These are phyloP conservation scores for Drosophila lacicola DNA, from an alignment of 2,888 invertebrate species.

Conservation along the genomic window DNA sequence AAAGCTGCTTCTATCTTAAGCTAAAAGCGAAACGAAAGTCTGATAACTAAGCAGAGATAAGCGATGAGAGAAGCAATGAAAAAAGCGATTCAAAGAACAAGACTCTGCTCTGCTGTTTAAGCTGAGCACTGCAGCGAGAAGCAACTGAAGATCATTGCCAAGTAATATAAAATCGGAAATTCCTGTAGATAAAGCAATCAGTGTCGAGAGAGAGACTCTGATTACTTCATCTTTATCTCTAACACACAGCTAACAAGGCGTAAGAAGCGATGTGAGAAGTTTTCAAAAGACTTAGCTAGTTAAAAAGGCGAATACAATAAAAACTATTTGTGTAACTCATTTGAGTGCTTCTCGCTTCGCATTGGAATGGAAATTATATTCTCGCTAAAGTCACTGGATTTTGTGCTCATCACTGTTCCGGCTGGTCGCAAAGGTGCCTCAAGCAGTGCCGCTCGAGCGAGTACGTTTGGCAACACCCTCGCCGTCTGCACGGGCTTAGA, in stretches of 20 bases:
- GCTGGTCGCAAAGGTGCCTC: constrained; percentile 10
- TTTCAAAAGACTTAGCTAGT: background rate
- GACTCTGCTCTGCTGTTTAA: background rate
- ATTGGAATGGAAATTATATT: background rate
- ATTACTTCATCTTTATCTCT: no score
- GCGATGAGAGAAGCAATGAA: background rate
- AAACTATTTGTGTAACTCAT: background rate
- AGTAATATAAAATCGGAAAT: no score
- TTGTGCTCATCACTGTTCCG: constrained; percentile 1
- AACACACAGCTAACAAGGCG: background rate
- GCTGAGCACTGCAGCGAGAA: background rate
- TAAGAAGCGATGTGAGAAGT: background rate
- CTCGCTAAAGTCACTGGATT: no score
- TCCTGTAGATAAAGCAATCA: no score
- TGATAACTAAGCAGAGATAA: background rate
- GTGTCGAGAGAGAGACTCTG: no score
- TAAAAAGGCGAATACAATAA: background rate
- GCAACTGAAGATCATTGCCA: background rate
- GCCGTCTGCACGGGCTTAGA: constrained; percentile 4
- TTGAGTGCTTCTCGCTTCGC: background rate
- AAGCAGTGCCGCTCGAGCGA: background rate
- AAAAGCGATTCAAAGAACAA: background rate
- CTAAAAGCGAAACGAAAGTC: no score
- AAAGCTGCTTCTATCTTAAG: no score
- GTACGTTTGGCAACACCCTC: background rate